Percentiles rank a stretch among this genome's conserved stretches.
Conservation (phyloP, 2,797 vertebrate species). For the Balearica regulorum region DNA sequence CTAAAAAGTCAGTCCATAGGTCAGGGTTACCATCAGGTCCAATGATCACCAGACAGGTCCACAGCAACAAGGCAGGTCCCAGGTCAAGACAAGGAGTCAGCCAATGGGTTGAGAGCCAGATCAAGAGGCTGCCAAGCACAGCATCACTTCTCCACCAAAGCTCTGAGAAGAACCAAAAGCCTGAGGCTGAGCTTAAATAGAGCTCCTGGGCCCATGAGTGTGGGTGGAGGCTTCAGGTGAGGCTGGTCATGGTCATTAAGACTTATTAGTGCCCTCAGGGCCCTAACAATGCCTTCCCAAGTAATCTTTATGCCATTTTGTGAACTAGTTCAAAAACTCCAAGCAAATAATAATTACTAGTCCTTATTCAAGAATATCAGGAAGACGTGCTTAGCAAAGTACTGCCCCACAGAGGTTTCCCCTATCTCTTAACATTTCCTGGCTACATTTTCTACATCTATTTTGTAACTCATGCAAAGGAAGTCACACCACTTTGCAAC, state of each 20-base stretch:
- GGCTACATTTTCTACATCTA: not conserved
- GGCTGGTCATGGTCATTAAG: not conserved
- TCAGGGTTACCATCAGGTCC: not conserved
- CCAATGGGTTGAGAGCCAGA: accelerated
- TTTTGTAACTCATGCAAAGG: not conserved
- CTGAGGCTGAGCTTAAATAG: not conserved
- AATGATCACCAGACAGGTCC: not conserved
- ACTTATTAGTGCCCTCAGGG: not conserved
- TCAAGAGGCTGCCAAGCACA: accelerated
- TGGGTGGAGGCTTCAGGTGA: not conserved
- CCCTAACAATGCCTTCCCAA: not conserved
- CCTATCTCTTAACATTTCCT: not conserved
- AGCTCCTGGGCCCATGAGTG: not conserved
- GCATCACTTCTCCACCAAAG: not conserved
- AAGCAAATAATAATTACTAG: not conserved
- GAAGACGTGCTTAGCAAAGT: not conserved
- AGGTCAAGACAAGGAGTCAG: not conserved
- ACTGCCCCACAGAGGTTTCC: not conserved
- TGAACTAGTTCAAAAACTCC: not conserved
- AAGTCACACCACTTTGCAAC: not conserved
- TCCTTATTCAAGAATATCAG: not conserved
- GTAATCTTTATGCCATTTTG: not conserved
- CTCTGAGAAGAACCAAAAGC: accelerated
- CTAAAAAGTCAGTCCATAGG: not conserved
- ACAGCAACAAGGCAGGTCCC: not conserved